Conservation (phyloP, 1,140 invertebrate genomes). For the Stenopsyche tienmushanensis region DNA sequence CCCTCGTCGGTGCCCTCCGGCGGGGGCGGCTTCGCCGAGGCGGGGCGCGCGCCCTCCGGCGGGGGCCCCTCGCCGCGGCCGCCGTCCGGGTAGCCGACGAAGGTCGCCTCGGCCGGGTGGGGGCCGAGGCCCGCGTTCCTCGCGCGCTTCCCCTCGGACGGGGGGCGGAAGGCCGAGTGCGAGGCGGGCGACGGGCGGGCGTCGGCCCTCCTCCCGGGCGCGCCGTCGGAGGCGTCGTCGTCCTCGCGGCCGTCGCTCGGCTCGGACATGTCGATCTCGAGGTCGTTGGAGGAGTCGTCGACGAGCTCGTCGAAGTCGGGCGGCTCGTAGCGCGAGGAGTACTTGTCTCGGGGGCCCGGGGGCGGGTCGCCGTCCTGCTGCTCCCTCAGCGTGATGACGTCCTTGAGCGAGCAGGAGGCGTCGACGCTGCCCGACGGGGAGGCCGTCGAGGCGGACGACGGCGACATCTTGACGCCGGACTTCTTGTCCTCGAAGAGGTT, state of each 20-base stretch:
- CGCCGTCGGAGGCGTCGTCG: constrained; percentile 51
- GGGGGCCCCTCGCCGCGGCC: constrained; percentile 45
- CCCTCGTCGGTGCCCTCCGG: constrained; percentile 44
- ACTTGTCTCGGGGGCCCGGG: constrained; percentile 48
- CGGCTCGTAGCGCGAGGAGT: constrained; percentile 63
- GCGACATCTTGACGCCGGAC: constrained; percentile 62
- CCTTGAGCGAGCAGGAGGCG: constrained; percentile 60
- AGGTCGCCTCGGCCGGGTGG: constrained; percentile 63
- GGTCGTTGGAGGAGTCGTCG: constrained; percentile 75
- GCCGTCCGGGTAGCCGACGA: constrained; percentile 57
- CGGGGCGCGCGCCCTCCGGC: constrained; percentile 20
- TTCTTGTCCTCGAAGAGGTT: constrained; percentile 84
- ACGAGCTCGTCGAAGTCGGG: constrained; percentile 78
- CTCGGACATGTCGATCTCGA: constrained; percentile 78
- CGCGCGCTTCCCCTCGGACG: constrained; percentile 56
- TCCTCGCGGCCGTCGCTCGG: constrained; percentile 54
- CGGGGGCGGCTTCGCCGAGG: constrained; percentile 48
- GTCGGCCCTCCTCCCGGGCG: constrained; percentile 52
- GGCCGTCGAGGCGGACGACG: constrained; percentile 60
- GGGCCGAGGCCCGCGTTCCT: constrained; percentile 54
- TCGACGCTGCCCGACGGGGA: constrained; percentile 64
- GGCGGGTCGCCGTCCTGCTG: constrained; percentile 51
- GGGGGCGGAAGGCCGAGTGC: constrained; percentile 74
- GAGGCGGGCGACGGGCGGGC: constrained; percentile 63
- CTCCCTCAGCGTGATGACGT: constrained; percentile 65